Base-by-base conservation (phyloP, 2,888 invertebrate species). In the Leptura quadrifasciata region DNA sequence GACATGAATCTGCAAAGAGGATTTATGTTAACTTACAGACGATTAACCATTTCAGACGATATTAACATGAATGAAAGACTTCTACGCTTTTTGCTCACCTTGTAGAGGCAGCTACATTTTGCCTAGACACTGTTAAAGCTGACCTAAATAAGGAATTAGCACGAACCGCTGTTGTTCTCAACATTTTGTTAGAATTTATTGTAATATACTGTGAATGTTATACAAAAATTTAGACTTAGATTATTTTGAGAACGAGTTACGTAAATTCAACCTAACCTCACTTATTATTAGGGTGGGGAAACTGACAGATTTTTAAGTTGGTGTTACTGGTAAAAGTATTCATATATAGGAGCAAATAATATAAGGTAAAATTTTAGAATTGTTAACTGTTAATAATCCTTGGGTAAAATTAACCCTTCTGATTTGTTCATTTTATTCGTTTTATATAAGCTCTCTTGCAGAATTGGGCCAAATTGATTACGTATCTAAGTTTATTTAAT, bases 131-230 rank as follows among this genome's bases (percentile, higher is more conserved):
- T 70, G 80, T 79, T 76, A 87, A 69, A n/a, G 86, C 85, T 64
- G 83, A 85, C 82, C 84, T 87, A 24, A 91, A 78, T 73, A 89
- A 85, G 75, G 87, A 87, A 73, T 89, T 87, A 76, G 90, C 82
- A 83, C 90, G 90, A 77, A 89, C 85, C 77, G 89, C 89, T 79
- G 90, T 89, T 81, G 89, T 85, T 81, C 91, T 91, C 83, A 92
- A 90, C 92, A 92, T 92, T 86, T 88, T 91, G 76, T 15, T 47
- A 21, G 21, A 73, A 71, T 31, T 75, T 72, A 60, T 12, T 27
- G n/a, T n/a, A 15, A 54, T 20, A 24, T 17, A 20, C 12, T 21
- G n/a, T n/a, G n/a, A n/a, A n/a, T n/a, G n/a, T n/a, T n/a, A n/a
- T n/a, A 72, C 65, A 21, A 18, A 70, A 76, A 76, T 76, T 76